phyloP scores from a whole-genome alignment of 2,888 invertebrate genomes.

The Nowickia ferox region DNA sequence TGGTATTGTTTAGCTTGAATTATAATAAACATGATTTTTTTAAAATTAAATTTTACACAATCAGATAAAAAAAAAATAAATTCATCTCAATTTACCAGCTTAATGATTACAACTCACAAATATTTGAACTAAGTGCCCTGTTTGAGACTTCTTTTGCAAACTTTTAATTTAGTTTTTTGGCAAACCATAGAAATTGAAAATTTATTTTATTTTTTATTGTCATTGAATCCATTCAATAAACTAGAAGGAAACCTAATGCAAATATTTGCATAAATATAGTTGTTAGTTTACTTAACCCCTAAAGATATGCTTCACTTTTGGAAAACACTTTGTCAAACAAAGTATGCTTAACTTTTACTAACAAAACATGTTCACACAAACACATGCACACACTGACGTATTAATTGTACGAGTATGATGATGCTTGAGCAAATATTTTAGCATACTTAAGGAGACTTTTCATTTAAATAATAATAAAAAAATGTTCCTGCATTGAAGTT shows the following conservation, averaged over 20 bases:
- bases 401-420: too few species aligned
- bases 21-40: too few species aligned
- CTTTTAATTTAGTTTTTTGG: too few species aligned
- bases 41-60: too few species aligned
- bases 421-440: slow-evolving; percentile 42
- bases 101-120: too few species aligned
- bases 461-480: background rate
- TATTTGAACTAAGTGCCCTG: too few species aligned
- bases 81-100: too few species aligned
- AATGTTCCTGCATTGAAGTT: background rate
- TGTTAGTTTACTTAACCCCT: background rate
- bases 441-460: slow-evolving; percentile 39
- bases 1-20: too few species aligned
- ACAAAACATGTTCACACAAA: background rate
- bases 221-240: background rate
- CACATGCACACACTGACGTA: background rate
- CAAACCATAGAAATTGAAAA: too few species aligned
- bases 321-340: slow-evolving; percentile 2
- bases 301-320: slow-evolving; percentile 11
- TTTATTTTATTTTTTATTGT: background rate
- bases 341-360: slow-evolving; percentile 45
- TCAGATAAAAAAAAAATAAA: too few species aligned
- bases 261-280: background rate
- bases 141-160: too few species aligned
- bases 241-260: background rate